phyloP scores from a whole-genome alignment of 2,113 vertebrate species.

The Python bivittatus region DNA sequence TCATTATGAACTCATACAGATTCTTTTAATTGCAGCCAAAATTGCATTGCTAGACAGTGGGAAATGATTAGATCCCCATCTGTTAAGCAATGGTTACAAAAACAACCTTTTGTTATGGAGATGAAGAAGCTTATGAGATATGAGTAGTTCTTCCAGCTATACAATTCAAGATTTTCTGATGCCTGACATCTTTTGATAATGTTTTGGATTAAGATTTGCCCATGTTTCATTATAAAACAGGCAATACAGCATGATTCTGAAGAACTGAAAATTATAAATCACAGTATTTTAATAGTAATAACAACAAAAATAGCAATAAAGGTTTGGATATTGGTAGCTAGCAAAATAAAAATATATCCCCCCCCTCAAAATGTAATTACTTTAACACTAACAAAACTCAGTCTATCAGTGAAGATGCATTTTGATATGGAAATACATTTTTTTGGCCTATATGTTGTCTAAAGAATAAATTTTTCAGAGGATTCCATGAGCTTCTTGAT shows the following conservation, averaged over 20 bases:
- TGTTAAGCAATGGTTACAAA: constrained; percentile 16
- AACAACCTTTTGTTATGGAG: constrained; percentile 24
- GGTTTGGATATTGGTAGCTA: background rate
- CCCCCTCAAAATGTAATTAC: background rate
- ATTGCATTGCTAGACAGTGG: constrained; percentile 10
- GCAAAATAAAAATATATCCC: background rate
- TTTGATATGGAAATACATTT: background rate
- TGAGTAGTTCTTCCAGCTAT: background rate
- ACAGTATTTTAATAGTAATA: background rate
- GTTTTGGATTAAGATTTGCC: background rate
- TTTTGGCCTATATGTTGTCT: background rate
- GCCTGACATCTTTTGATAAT: background rate
- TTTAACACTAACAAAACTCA: background rate
- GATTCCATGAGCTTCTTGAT: background rate
- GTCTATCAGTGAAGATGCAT: background rate
- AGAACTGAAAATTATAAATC: background rate
- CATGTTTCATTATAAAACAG: background rate
- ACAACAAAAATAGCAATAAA: background rate
- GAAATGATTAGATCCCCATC: constrained; percentile 14
- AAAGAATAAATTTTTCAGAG: background rate
- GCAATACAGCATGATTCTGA: background rate
- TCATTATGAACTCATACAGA: background rate
- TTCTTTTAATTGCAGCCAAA: constrained; percentile 22
- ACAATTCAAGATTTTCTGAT: background rate
- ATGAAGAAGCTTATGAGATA: constrained; percentile 1